Percentiles rank a stretch among this genome's conserved stretches.
Conservation (phyloP, 92 coral and sea anemone genomes). For the Palythoa grandiflora region DNA sequence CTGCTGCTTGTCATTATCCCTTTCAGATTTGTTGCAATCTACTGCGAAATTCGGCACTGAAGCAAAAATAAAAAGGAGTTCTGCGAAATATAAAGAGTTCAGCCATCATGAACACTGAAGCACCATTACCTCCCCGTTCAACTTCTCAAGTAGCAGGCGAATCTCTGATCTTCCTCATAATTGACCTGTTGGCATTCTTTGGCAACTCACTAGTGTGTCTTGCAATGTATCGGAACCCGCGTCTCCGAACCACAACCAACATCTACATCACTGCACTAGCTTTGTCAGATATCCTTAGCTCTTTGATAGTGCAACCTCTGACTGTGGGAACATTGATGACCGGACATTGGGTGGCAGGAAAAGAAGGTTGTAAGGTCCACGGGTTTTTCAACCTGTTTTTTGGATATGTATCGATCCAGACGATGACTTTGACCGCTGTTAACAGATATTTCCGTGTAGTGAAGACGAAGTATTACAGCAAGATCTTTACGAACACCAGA, state of each 20-base stretch:
- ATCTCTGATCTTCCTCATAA: conserved; percentile 33
- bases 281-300: conserved; percentile 42
- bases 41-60: background rate
- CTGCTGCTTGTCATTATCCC: background rate
- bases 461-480: conserved; percentile 36
- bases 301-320: conserved; percentile 34
- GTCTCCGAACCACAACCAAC: conserved; percentile 41
- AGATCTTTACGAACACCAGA: conserved; percentile 19
- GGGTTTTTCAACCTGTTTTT: conserved; percentile 40
- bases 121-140: conserved; percentile 8
- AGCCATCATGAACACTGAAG: conserved; percentile 13
- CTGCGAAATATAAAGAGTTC: background rate
- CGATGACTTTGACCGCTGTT: conserved; percentile 42
- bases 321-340: conserved; percentile 38
- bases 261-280: conserved; percentile 44
- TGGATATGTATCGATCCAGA: conserved; percentile 31
- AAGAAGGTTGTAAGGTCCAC: conserved; percentile 27
- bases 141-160: conserved; percentile 36
- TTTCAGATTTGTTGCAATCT: background rate
- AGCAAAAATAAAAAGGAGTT: background rate
- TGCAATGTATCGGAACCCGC: conserved; percentile 33
- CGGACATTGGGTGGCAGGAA: conserved; percentile 29
- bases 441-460: conserved; percentile 46
- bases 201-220: conserved; percentile 38
- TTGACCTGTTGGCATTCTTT: conserved; percentile 32